Conservation (phyloP, 2,888 invertebrate species). For the Nephrocerus scutellatus region DNA sequence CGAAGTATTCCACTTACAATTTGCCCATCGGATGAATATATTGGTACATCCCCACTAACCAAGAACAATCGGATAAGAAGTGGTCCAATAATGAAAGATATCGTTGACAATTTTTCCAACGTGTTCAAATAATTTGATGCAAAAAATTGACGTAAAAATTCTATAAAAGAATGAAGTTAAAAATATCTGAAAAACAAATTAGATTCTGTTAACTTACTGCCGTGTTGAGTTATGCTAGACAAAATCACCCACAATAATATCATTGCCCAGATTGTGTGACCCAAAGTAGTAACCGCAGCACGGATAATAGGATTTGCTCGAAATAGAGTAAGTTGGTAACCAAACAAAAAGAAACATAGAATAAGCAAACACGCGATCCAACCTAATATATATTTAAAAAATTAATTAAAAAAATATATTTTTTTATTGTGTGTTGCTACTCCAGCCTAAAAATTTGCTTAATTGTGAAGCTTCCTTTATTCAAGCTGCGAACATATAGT, state of each 20-base stretch:
- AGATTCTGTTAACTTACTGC: conserved; percentile 38
- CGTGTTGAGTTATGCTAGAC: conserved; percentile 47
- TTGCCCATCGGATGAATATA: conserved; percentile 49
- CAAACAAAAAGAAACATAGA: conserved; percentile 26
- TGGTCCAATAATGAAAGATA: conserved; percentile 52
- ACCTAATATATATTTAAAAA: too few species aligned
- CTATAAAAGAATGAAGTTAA: conserved; percentile 39
- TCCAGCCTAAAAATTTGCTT: too few species aligned
- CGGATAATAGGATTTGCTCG: conserved; percentile 23
- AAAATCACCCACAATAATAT: conserved; percentile 48
- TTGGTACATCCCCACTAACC: conserved; percentile 47
- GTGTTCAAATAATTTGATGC: conserved; percentile 49
- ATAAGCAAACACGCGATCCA: conserved; percentile 30
- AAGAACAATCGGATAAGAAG: conserved; percentile 48
- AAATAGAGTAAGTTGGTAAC: conserved; percentile 23
- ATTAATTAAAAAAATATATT: neutral
- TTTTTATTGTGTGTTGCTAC: too few species aligned
- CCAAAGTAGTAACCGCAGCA: conserved; percentile 43
- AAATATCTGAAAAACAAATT: neutral
- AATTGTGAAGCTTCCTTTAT: too few species aligned
- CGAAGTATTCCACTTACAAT: conserved; percentile 45
- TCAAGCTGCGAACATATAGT: too few species aligned
- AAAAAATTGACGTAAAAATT: conserved; percentile 46
- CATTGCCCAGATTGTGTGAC: conserved; percentile 48
- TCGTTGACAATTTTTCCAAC: conserved; percentile 52